Evolutionary conservation across 2,888 invertebrate species (phyloP), one percentile per base, ranked within the genome.

Genomic region (Melipona beecheii): DNA sequence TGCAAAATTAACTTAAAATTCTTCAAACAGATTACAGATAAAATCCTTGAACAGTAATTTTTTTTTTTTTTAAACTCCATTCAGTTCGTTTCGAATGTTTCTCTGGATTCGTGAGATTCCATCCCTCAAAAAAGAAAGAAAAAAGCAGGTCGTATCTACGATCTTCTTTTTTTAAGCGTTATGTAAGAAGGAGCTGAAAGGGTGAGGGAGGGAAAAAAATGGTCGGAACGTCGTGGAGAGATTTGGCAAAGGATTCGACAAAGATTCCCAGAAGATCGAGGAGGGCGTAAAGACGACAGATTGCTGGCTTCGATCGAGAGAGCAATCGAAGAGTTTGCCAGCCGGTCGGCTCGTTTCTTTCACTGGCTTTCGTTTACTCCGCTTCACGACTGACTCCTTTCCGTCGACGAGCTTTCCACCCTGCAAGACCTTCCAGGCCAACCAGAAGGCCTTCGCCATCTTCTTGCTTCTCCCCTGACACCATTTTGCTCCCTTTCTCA

Each of bases 331-430:
- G 73, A 84, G 77, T 89, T 87, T 43, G 89, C 87, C 89, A 89
- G 89, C 89, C 88, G 89, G 89, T 82, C 72, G 78, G 62, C 85
- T 81, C 75, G 77, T 80, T 79, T 75, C 84, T 83, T 89, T 87
- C 88, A 78, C 54, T 87, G 58, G 78, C 78, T 84, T 66, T 77
- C 79, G 84, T 80, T 81, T 60, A 80, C 76, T 74, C 83, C 89
- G 91, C 91, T 90, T 77, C 90, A 90, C 91, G 90, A 91, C 91
- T 91, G 91, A 91, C 91, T 91, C 91, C 88, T 88, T 75, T 86
- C 79, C 83, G 85, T 86, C 87, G 79, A 75, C 83, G 79, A 86
- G 62, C 81, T 85, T 89, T 85, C 78, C 82, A 85, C 82, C 85
- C 85, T 64, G 82, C 76, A 65, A 84, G 86, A 86, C 84, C 88